Evolutionary conservation across 2,888 invertebrate genomes (phyloP), one percentile per base, ranked within the genome.

Genomic region (Scelioninae gen. 1): DNA sequence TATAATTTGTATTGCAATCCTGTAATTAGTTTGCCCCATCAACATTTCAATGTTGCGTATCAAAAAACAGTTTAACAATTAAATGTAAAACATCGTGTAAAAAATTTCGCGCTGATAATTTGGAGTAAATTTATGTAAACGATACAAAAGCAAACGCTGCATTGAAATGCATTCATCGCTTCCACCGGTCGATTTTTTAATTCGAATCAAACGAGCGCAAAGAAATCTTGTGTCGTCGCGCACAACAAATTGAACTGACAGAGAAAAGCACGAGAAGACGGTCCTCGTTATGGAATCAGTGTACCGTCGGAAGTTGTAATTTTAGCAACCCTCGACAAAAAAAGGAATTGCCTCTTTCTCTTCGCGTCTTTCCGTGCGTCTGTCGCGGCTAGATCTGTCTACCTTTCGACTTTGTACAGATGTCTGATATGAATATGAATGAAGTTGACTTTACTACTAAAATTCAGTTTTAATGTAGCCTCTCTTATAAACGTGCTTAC

Each of bases 341-440:
- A 60, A 66, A 80, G 63, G 55, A 81, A 75, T 81, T 75, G 69
- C 69, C 63, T 74, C 63, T 68, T 69, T 76, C 56, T 69, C 63
- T 69, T 29, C 75, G 53, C 81, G 32, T 65, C 53, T 71, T 76
- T 58, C 45, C 65, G 66, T 63, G 5, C 38, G 62, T 34, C 49
- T n/a, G n/a, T n/a, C n/a, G 34, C 34, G 31, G 34, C 23, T 72
- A 38, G 45, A 66, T 66, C 49, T 43, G 65, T 40, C 66, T 60
- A 13, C 29, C 58, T 65, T 76, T 81, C 63, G 65, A 71, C 81
- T 76, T 71, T 81, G 75, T 65, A 81, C 81, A 65, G 76, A 81
- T 76, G 75, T 71, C 81, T 69, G 71, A 71, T 81, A 76, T 76
- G 81, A 81, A 81, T 81, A 81, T 81, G 81, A 81, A 81, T 81